Evolutionary conservation across 2,888 invertebrate species (phyloP), one percentile per base, ranked within the genome.

Genomic region (Dexiosoma caninum): DNA sequence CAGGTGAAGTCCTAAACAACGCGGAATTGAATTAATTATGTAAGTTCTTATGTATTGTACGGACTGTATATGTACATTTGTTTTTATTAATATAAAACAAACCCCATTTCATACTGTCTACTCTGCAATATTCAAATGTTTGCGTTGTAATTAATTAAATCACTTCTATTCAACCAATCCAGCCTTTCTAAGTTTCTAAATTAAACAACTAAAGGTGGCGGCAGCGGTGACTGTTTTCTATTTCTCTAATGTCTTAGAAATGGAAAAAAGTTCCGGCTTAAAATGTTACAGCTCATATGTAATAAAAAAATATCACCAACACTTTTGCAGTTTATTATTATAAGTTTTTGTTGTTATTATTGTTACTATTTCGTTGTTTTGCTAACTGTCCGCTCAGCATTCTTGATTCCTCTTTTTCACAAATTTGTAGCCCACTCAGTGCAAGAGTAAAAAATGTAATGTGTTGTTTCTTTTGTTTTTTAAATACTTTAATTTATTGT

Each of bases 311-410:
- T 42, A 30, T 42, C 35, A 35, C 44, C 60, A 72, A 72, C 35
- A 72, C 62, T 72, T 60, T 62, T 46, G 55, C 72, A 46, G 49
- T 40, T 75, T 75, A 35, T 60, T 10, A 10, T 30, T 49, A 32
- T 23, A 27, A 27, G 27, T 6, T 27, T 27, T 3, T 27, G 3
- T 27, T 27, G 27, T 27, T 60, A 19, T 37, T 59, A 40, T 32
- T 71, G 51, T 44, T 55, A 14, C 46, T 62, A 53, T 66, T 49
- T 49, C n/a, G 66, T 21, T 75, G 57, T 42, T 64, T 74, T 55
- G 35, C 27, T 75, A 64, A 77, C 42, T 72, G 72, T 80, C 62
- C 77, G 77, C 67, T 81, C 77, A 77, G 77, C 81, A 77, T 55
- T 74, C 72, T 81, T 74, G 62, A 46, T 81, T 69, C 72, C 62